Evolutionary conservation across 2,113 vertebrate genomes (phyloP), one percentile per base, ranked within the genome.

Genomic region (Hippopotamus amphibius): DNA sequence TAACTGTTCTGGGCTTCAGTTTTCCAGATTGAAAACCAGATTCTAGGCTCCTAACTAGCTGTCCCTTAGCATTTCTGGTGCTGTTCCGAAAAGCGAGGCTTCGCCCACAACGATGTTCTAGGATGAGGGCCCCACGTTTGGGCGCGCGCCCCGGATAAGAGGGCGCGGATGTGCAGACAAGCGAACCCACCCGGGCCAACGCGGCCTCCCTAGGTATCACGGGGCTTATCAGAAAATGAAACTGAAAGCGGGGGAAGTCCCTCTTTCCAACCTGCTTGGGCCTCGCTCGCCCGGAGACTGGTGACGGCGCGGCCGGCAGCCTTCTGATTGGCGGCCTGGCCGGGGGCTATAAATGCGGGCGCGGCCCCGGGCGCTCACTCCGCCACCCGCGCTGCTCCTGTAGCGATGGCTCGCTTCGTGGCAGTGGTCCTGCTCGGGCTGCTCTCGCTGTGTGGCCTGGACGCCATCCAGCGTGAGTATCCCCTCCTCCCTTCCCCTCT

Each of bases 341-440:
- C 0, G 0, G 0, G 22, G 3, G 0, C 1, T 94, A 95, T 97
- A 97, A 96, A 7, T 3, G 46, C 2, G 22, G 4, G 57, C 85
- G 7, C 57, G 0, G 0, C 0, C 26, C 1, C 0, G 0, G 2
- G 9, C 2, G 1, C 0, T 5, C 82, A 84, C 0, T 84, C 0
- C 0, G 1, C 0, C 0, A 0, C 0, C 0, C 1, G 2, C 0
- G 1, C 9, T 0, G 16, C 11, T 26, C 0, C 0, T 0, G 43
- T 5, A 1, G 15, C 41, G 0, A 96, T 96, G 97, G 22, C 88
- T 13, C 4, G 0, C 7, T 0, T 1, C 3, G 14, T 5, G 57
- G 2, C 7, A 1, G 0, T 69, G 8, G 22, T 37, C 37, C 3
- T 94, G 24, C 7, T 95, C 1, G 77, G 33, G 7, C 61, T 97